Evolutionary conservation across 2,797 vertebrate genomes (phyloP), one percentile per base, ranked within the genome.

Genomic region (Miichthys miiuy): DNA sequence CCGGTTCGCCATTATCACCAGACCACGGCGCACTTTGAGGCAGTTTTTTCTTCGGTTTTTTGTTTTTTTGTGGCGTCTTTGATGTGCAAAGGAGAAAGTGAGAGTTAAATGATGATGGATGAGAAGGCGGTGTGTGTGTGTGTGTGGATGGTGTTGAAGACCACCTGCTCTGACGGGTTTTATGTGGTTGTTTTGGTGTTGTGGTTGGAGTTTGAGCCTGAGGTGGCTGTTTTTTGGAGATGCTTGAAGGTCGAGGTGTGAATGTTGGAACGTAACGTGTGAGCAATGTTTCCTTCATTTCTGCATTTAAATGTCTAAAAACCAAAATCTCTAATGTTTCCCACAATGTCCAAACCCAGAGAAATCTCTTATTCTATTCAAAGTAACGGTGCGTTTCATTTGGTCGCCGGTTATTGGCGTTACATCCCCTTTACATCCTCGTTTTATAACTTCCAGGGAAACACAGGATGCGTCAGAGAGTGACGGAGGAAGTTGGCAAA

Each of bases 61-160:
- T 34, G 7, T 6, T 34, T 8, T 8, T 66, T 57, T 48, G 27
- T 23, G 41, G 58, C 23, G 46, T 3, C 68, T 80, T 86, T 87
- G 77, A 90, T 85, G 87, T 85, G 67, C 76, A 48, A 3, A 64
- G 38, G 71, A 52, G 88, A 91, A 83, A 89, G 91, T 83, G 72
- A 81, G 76, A 76, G 71, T 75, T 21, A 8, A 9, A 55, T 54
- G 63, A 34, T 34, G 77, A 78, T 78, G 18, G 79, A 82, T 30
- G 72, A 72, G 21, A 0, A 27, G 51, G 18, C 17, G 5, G 76
- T 38, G 63, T 63, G 5, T 17, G 57, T 27, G 25, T 42, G 63
- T 61, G 5, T 17, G 58, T 27, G 25, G 63, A 51, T 25, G 34
- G 70, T 25, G 74, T 56, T 48, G 38, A 67, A 72, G 60, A 63